Conservation (phyloP, 2,888 invertebrate genomes). For the Gymnoscelis rufifasciata region DNA sequence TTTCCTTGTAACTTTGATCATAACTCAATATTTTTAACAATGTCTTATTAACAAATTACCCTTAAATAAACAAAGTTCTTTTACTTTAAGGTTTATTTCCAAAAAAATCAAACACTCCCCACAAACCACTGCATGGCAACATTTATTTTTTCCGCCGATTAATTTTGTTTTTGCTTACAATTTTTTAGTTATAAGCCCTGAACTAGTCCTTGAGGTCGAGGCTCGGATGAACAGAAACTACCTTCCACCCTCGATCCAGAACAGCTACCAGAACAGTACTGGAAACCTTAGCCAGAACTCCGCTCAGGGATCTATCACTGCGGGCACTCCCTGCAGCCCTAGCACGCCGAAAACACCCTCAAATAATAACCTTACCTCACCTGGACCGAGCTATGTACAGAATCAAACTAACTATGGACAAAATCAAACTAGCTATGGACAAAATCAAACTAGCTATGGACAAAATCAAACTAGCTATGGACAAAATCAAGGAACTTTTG, state of each 20-base stretch:
- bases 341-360: background rate
- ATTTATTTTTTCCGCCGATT: constrained; percentile 38
- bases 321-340: constrained; percentile 1
- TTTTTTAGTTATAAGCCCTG: constrained; percentile 89
- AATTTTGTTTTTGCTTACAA: constrained; percentile 26
- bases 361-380: background rate
- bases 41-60: too few species aligned
- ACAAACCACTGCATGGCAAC: constrained; percentile 36
- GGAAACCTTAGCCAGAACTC: constrained; percentile 40
- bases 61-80: too few species aligned
- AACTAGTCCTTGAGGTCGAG: constrained; percentile 93
- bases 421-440: too few species aligned
- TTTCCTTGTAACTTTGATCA: too few species aligned
- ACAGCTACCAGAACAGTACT: constrained; percentile 25
- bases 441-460: too few species aligned
- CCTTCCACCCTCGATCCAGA: constrained; percentile 84
- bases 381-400: background rate
- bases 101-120: background rate
- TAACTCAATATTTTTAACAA: too few species aligned
- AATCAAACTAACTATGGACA: too few species aligned
- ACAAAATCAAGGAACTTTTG: constrained; percentile 8
- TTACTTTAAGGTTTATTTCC: too few species aligned
- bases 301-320: constrained; percentile 12
- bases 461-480: background rate
- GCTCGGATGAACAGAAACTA: constrained; percentile 91